A percentile compares a stretch with the other conserved stretches of the same genome.
phyloP scores from a whole-genome alignment of 2,888 invertebrate species.

The Apocheima hispidaria region DNA sequence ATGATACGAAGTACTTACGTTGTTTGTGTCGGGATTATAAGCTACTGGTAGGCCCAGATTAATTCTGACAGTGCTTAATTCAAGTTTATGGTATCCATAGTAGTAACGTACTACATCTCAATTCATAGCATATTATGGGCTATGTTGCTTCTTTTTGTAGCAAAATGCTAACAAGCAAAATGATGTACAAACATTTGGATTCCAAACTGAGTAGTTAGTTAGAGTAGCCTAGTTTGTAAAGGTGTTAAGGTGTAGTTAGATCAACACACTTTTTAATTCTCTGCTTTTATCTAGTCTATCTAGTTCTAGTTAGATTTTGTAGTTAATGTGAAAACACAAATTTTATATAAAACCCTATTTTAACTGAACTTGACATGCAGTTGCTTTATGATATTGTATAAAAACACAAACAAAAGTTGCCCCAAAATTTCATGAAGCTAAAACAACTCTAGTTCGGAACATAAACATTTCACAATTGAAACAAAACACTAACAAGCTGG shows the following conservation, averaged over 20 bases:
- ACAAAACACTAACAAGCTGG: background rate
- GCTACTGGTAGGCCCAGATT: constrained; percentile 30
- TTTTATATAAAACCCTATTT: too few relatives aligned
- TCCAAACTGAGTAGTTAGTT: background rate
- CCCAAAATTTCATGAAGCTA: too few relatives aligned
- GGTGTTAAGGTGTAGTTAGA: too few relatives aligned
- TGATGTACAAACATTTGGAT: background rate
- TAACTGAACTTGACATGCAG: too few relatives aligned
- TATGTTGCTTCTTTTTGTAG: background rate
- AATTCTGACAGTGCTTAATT: constrained; percentile 14
- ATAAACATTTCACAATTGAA: background rate
- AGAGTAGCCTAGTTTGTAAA: too few relatives aligned
- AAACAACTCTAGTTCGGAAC: background rate
- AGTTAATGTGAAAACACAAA: too few relatives aligned
- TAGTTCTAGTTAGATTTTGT: too few relatives aligned
- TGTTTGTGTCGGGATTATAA: constrained; percentile 25
- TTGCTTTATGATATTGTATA: too few relatives aligned
- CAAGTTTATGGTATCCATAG: background rate
- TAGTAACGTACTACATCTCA: background rate
- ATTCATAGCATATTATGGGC: background rate
- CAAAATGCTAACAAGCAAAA: background rate
- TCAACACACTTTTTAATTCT: too few relatives aligned
- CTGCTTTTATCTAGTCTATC: too few relatives aligned
- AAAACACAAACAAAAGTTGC: too few relatives aligned
- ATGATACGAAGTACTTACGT: background rate